Evolutionary conservation across 2,888 invertebrate genomes (phyloP), one percentile per base, ranked within the genome.

Genomic region (Limnephilus lunatus): DNA sequence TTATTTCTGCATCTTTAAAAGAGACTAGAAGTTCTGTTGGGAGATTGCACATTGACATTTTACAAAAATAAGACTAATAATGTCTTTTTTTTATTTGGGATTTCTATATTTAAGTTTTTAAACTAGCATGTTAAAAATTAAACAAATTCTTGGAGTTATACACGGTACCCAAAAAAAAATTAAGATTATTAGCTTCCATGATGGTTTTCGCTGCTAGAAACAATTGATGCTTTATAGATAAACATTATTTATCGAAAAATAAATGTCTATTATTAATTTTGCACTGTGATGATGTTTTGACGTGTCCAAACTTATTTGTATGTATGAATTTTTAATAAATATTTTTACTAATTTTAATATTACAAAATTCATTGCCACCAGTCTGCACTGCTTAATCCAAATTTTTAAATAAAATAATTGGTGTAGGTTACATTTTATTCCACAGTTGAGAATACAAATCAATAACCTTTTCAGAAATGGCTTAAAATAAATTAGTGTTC

Each of bases 1-100:
- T 83, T 83, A 81, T n/a, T 82, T 83, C 32, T 83, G 83, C 32
- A 83, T 32, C 25, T 83, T 25, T 31, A 35, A 25, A 83, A 83
- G 25, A 32, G 39, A 35, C 31, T 83, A 35, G 83, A 39, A 35
- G 25, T 83, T 32, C 83, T 35, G 83, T 83, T 83, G 83, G 19
- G 32, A 83, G 12, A 83, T 83, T 83, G 31, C 83, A 83, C 82
- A 32, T 32, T 83, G 82, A 31, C 31, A 32, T 35, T 25, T 83
- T 32, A 83, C 25, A 83, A 83, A 68, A 68, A 68, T 68, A 68
- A 68, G 68, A 68, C 68, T 7, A 53, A 19, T 5, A 68, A 68
- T n/a, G 68, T 68, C n/a, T 68, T 25, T 53, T 48, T 53, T 53
- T 68, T 25, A 68, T 68, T 68, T 68, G 68, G 68, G 68, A 68